Evolutionary conservation across 1,140 invertebrate species (phyloP), one percentile per base, ranked within the genome.

Genomic region (Semibalanus balanoides): DNA sequence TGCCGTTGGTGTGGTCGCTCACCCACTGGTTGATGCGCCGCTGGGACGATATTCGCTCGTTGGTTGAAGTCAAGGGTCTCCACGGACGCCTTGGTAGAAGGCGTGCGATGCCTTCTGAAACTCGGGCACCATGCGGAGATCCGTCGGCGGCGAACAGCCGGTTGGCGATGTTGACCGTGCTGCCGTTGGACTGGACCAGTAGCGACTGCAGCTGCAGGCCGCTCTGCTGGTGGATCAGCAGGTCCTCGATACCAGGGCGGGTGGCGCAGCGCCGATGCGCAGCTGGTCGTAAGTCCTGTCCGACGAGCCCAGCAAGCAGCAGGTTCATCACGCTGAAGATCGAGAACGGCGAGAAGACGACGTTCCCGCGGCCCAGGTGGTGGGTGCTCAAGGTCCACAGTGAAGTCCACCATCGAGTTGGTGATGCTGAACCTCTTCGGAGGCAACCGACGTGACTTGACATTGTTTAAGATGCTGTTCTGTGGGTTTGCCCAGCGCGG

Each of bases 311-410:
- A 80, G 70, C 3, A 82, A n/a, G 89, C 0, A 94, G 82, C 76
- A 93, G 86, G 3, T 89, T 88, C 75, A 94, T 79, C 0, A 91
- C 87, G 77, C 92, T 81, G 83, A 93, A 93, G 11, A 94, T 82
- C 40, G 92, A 92, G 78, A 93, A 85, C 0, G 93, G 92, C 0
- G 93, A 94, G 35, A 94, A 81, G n/a, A 93, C 83, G 11, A 93
- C 83, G 81, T 93, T 93, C 0, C 84, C 85, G 25, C 9, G 28
- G 9, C 9, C 70, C 0, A 29, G 28, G 29, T 29, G 11, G 70
- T 72, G 3, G 9, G 28, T 28, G 29, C 28, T 72, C 70, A 72
- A n/a, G 5, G n/a, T 72, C 29, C 70, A 28, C n/a, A 17, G 70
- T 29, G 70, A 72, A 72, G 29, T 72, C n/a, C 70, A 28, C n/a